Evolutionary conservation across 1,140 invertebrate species (phyloP).

Genomic region (Nasonia giraulti): DNA sequence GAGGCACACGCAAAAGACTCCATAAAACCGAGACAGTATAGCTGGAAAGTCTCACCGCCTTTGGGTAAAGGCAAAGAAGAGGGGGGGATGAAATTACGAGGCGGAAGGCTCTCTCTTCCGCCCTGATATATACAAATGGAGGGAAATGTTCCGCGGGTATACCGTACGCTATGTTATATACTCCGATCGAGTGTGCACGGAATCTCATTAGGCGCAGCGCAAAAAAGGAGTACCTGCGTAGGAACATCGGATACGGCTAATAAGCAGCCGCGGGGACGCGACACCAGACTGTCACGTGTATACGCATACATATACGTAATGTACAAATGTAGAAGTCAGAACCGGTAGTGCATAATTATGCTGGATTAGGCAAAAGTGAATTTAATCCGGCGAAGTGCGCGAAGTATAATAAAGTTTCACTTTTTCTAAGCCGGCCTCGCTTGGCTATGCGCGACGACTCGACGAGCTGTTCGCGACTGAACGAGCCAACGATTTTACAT

Average conservation of each 20-base stretch:
- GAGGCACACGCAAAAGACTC: not conserved
- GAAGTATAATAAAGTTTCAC: not conserved
- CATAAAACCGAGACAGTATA: not conserved
- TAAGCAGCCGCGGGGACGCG: not conserved
- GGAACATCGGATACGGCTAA: not conserved
- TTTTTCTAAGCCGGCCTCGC: conserved; percentile 2
- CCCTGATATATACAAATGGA: not conserved
- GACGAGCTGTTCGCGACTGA: not conserved
- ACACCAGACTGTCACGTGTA: not conserved
- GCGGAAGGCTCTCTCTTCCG: not conserved
- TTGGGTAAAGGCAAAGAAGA: no score
- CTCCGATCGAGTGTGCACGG: not conserved
- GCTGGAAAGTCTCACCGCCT: not conserved
- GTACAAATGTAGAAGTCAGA: no score
- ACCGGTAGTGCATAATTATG: no score
- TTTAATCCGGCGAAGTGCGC: not conserved
- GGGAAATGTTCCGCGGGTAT: not conserved
- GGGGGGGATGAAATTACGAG: no score
- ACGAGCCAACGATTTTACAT: conserved; percentile 15
- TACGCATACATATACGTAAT: not conserved
- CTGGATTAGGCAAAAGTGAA: not conserved
- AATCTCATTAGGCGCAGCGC: not conserved
- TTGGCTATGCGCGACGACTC: no score
- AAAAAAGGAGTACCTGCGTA: not conserved
- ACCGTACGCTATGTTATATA: not conserved